These are phyloP conservation scores for Eristalinus aeneus DNA, from an alignment of 2,888 invertebrate genomes.

Conservation along the genomic window DNA sequence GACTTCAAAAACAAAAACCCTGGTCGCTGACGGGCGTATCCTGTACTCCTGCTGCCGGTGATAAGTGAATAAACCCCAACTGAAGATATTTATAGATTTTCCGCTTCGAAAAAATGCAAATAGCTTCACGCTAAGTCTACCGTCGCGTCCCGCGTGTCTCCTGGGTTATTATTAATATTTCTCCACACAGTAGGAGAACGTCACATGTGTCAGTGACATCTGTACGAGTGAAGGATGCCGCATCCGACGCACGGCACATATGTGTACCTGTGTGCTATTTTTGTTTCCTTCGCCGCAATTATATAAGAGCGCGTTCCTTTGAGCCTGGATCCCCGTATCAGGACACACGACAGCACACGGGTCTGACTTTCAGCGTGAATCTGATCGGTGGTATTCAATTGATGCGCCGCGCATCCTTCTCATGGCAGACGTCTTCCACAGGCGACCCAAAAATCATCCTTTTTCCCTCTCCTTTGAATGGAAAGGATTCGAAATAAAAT, in stretches of 20 bases:
- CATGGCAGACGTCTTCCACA: constrained; percentile 66
- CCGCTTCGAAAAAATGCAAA: constrained; percentile 58
- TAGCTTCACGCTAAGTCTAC: constrained; percentile 1
- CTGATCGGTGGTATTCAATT: constrained; percentile 54
- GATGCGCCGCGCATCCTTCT: constrained; percentile 57
- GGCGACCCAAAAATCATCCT: constrained; percentile 5
- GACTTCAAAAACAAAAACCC: constrained; percentile 42
- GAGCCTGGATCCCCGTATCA: constrained; percentile 10
- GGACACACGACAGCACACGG: constrained; percentile 38
- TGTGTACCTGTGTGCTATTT: constrained; percentile 66
- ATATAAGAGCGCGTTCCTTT: constrained; percentile 54
- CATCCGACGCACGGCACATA: constrained; percentile 44
- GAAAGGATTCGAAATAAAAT: background rate
- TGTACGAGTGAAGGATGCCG: constrained; percentile 38
- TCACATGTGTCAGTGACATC: constrained; percentile 69
- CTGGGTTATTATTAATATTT: constrained; percentile 44
- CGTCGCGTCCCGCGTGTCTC: background rate
- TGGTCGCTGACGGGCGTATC: background rate
- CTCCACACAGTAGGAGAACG: background rate
- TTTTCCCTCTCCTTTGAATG: background rate
- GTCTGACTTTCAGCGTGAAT: constrained; percentile 14
- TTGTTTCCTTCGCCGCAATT: constrained; percentile 41
- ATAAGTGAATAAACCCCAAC: constrained; percentile 63
- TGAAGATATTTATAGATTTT: constrained; percentile 60
- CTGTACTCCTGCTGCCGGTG: constrained; percentile 44